Evolutionary conservation across 2,113 vertebrate species (phyloP).

Genomic region (Aix galericulata): DNA sequence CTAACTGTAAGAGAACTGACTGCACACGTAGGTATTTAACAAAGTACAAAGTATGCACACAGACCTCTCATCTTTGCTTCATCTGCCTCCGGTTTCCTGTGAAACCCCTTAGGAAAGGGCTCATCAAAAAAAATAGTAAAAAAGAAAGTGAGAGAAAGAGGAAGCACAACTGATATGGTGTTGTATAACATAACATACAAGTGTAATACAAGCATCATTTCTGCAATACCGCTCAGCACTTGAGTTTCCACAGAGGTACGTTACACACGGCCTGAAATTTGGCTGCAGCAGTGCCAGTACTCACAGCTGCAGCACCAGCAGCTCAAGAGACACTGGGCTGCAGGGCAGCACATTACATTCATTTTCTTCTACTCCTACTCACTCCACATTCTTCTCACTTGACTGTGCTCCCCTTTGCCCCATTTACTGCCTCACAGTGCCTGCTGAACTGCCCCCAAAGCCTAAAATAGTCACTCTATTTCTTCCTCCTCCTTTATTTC

Average conservation of each 20-base stretch:
- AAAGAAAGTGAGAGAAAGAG: not conserved
- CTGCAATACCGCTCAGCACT: not conserved
- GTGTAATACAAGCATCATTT: not conserved
- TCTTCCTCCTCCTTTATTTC: constrained; percentile 1
- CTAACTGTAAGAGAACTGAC: not conserved
- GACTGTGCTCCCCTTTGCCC: constrained; percentile 65
- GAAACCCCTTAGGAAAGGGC: not conserved
- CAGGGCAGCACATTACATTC: not conserved
- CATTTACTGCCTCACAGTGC: constrained; percentile 52
- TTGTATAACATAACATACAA: not conserved
- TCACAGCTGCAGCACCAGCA: constrained; percentile 4
- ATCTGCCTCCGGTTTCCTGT: constrained; percentile 6
- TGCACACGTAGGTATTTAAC: not conserved
- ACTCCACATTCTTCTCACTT: constrained; percentile 66
- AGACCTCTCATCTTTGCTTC: not conserved
- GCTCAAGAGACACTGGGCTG: constrained; percentile 24
- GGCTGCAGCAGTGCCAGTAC: not conserved
- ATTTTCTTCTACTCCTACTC: constrained; percentile 70
- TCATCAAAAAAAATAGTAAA: not conserved
- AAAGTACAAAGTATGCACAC: not conserved
- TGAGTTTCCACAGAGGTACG: not conserved
- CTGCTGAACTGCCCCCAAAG: constrained; percentile 9
- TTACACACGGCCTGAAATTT: not conserved
- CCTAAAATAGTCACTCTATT: constrained; percentile 26
- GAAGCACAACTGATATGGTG: not conserved